A percentile compares a stretch with the other conserved stretches of the same genome.
Evolutionary conservation across 1,140 invertebrate genomes (phyloP).

Genomic region (Drosophila ogumai): DNA sequence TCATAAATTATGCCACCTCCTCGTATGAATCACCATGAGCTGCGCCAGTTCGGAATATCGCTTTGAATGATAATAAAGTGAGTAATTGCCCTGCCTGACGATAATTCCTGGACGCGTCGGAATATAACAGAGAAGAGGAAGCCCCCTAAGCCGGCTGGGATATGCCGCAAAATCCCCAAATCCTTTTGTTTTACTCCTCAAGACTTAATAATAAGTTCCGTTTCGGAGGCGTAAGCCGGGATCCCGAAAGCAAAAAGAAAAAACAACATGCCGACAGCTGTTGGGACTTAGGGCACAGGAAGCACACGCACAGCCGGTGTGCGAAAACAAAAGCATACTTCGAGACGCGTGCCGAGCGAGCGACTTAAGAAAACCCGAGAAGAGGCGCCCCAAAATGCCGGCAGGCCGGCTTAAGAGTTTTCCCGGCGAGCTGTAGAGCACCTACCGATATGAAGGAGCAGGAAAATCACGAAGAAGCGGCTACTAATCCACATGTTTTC

Average conservation of each 20-base stretch:
- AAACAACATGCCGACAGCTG: constrained; percentile 73
- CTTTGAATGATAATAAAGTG: constrained; percentile 50
- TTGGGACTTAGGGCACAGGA: constrained; percentile 56
- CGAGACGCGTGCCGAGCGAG: constrained; percentile 52
- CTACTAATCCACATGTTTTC: constrained; percentile 82
- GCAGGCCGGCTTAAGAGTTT: constrained; percentile 61
- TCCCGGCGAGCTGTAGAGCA: constrained; percentile 36
- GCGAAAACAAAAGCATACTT: constrained; percentile 64
- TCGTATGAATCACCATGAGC: constrained; percentile 46
- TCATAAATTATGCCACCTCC: constrained; percentile 73
- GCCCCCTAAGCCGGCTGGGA: constrained; percentile 40
- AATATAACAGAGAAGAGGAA: background rate
- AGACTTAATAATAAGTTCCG: constrained; percentile 71
- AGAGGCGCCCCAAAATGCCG: constrained; percentile 46
- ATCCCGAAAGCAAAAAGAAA: constrained; percentile 6
- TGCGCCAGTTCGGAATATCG: constrained; percentile 31
- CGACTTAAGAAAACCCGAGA: constrained; percentile 29
- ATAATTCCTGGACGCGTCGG: constrained; percentile 19
- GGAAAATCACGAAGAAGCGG: constrained; percentile 79
- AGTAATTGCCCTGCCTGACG: constrained; percentile 32
- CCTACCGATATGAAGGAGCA: constrained; percentile 79
- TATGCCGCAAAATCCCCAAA: constrained; percentile 54
- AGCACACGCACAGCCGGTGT: constrained; percentile 40
- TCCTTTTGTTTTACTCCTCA: constrained; percentile 65
- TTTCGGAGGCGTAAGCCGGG: constrained; percentile 45